Evolutionary conservation across 2,113 vertebrate genomes (phyloP), one percentile per base, ranked within the genome.

Genomic region (Triplophysa dalaica): DNA sequence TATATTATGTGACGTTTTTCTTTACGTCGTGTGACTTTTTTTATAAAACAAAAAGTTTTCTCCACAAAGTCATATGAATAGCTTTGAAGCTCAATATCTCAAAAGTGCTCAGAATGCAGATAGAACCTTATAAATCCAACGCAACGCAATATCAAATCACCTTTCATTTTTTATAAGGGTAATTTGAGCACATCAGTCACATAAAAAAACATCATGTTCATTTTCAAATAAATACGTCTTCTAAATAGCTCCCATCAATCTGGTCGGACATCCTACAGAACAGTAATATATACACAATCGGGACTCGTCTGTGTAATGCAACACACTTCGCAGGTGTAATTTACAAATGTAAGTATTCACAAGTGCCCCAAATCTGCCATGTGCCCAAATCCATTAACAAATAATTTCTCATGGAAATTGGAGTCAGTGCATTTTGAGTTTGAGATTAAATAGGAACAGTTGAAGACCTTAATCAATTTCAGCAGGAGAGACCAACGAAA

Each of bases 401-500:
- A 87, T 78, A 70, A 78, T 85, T 89, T 88, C 84, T 79, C 64
- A 75, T 73, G 60, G 83, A 81, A 90, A 85, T 77, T 82, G 72
- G 86, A 73, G 87, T 77, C 81, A 81, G 75, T 84, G 86, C 78
- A 88, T 90, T 88, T 86, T 86, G 85, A 88, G 85, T 89, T 87
- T 90, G 87, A 90, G 90, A 90, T 90, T 90, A 89, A 89, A 91
- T 87, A 75, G 81, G 85, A 77, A 87, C 85, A 85, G 41, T 43
- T 83, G 87, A 84, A 81, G 86, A 87, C 88, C 82, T 78, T 77
- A 91, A 88, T 92, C 90, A 91, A 86, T 90, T 86, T 87, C 80
- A 70, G 81, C 60, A 79, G 86, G 65, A 52, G 62, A 77, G 66
- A 50, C 48, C 12, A 19, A 72, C 73, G 85, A 86, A 88, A 89